phyloP scores from a whole-genome alignment of 2,113 vertebrate genomes.

The Epinephelus cyanopodus region DNA sequence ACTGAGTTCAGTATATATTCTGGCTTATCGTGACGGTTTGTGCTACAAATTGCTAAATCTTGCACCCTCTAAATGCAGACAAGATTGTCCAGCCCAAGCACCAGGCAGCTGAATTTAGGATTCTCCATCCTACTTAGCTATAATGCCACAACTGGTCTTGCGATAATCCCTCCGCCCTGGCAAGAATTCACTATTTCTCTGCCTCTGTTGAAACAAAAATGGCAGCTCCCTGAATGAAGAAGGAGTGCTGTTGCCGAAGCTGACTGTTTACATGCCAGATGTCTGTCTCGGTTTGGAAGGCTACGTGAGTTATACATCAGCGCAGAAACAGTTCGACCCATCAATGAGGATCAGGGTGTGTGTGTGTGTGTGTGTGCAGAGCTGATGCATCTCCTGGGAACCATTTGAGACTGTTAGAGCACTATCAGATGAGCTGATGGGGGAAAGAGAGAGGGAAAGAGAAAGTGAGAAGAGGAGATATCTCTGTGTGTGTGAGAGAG shows the following conservation, averaged over 20 bases:
- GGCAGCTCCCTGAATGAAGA: conserved; percentile 37
- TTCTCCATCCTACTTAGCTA: conserved; percentile 46
- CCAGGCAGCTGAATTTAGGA: conserved; percentile 51
- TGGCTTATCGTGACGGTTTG: not conserved
- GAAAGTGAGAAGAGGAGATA: conserved; percentile 49
- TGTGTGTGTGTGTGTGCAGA: conserved; percentile 32
- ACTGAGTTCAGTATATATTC: not conserved
- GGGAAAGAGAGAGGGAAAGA: conserved; percentile 41
- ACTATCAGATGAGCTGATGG: conserved; percentile 72
- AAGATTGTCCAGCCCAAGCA: conserved; percentile 26
- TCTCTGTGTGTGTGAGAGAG: conserved; percentile 30
- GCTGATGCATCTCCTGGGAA: conserved; percentile 73
- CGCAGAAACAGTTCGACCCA: conserved; percentile 43
- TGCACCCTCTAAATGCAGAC: conserved; percentile 22
- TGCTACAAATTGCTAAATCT: conserved; percentile 6
- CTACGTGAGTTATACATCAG: conserved; percentile 59
- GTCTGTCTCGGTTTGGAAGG: conserved; percentile 46
- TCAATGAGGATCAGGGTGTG: conserved; percentile 46
- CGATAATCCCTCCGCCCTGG: conserved; percentile 42
- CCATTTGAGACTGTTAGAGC: conserved; percentile 77
- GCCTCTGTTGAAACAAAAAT: conserved; percentile 48
- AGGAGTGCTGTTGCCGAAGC: conserved; percentile 13
- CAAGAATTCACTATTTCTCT: conserved; percentile 31
- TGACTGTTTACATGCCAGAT: conserved; percentile 58
- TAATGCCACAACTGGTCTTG: conserved; percentile 43